phyloP scores from a whole-genome alignment of 1,140 invertebrate genomes.

The Lutraria rhynchaena region DNA sequence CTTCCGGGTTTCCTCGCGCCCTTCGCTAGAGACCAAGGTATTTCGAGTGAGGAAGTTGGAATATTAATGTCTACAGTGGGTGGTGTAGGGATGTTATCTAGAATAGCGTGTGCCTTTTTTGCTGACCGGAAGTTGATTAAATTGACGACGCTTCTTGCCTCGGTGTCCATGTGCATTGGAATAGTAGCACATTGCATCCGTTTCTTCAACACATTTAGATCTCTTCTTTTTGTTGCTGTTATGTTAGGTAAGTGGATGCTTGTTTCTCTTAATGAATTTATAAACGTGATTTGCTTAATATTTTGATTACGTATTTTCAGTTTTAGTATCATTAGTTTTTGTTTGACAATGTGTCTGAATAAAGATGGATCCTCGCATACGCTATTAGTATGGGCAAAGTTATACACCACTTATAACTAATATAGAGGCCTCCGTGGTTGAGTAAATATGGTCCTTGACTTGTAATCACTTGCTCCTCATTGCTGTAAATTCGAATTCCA shows the following conservation, averaged over 20 bases:
- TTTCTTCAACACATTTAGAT: constrained; percentile 31
- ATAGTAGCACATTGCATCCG: constrained; percentile 18
- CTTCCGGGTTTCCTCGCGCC: constrained; percentile 25
- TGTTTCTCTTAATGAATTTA: too few relatives aligned
- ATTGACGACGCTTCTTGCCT: constrained; percentile 40
- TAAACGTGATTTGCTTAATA: too few relatives aligned
- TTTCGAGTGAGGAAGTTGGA: constrained; percentile 9
- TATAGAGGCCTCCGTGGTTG: too few relatives aligned
- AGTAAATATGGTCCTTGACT: too few relatives aligned
- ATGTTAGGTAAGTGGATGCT: constrained; percentile 30
- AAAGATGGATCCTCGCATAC: too few relatives aligned
- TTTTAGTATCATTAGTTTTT: too few relatives aligned
- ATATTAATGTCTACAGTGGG: constrained; percentile 38
- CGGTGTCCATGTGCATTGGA: neutral
- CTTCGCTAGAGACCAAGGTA: constrained; percentile 18
- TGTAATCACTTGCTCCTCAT: too few relatives aligned
- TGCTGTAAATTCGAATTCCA: too few relatives aligned
- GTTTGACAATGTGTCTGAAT: too few relatives aligned
- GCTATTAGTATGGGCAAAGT: too few relatives aligned
- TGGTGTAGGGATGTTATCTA: constrained; percentile 30
- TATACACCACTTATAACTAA: too few relatives aligned
- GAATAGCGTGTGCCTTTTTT: constrained; percentile 28
- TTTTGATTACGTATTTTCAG: too few relatives aligned
- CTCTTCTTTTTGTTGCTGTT: constrained; percentile 32
- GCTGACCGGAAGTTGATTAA: constrained; percentile 41